A percentile compares a stretch with the other conserved stretches of the same genome.
phyloP scores from a whole-genome alignment of 2,113 vertebrate species.

The Diphyllodes magnificus region DNA sequence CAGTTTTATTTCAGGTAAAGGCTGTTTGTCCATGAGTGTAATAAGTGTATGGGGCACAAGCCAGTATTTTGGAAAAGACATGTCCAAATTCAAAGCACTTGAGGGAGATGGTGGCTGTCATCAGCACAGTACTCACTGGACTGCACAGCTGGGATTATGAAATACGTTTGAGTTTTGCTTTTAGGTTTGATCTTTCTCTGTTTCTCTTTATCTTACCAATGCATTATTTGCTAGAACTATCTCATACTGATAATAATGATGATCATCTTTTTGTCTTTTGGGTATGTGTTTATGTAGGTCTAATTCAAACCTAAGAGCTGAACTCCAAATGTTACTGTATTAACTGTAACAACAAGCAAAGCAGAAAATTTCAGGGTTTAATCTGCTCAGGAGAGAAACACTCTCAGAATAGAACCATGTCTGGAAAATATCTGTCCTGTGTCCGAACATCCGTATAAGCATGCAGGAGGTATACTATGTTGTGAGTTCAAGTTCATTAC shows the following conservation, averaged over 20 bases:
- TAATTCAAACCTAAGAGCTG: neutral
- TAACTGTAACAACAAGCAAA: neutral
- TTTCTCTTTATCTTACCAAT: neutral
- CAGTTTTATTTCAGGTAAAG: neutral
- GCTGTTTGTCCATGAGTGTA: neutral
- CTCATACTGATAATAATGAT: neutral
- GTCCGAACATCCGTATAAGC: neutral
- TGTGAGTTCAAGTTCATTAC: conserved; percentile 44
- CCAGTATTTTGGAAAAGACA: neutral
- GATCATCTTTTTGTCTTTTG: neutral
- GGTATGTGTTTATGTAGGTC: neutral
- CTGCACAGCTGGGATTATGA: neutral
- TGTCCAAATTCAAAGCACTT: neutral
- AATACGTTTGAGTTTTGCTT: neutral
- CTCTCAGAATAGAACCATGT: neutral
- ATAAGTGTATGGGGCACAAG: neutral
- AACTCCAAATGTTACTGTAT: neutral
- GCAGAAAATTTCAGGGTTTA: neutral
- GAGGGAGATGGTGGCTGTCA: neutral
- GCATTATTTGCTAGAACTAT: neutral
- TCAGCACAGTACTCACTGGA: neutral
- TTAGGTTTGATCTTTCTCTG: neutral
- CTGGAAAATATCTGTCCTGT: neutral
- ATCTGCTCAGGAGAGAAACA: neutral
- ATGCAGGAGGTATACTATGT: neutral